Base-by-base conservation (phyloP, 2,113 vertebrate genomes). In the Sander lucioperca region DNA sequence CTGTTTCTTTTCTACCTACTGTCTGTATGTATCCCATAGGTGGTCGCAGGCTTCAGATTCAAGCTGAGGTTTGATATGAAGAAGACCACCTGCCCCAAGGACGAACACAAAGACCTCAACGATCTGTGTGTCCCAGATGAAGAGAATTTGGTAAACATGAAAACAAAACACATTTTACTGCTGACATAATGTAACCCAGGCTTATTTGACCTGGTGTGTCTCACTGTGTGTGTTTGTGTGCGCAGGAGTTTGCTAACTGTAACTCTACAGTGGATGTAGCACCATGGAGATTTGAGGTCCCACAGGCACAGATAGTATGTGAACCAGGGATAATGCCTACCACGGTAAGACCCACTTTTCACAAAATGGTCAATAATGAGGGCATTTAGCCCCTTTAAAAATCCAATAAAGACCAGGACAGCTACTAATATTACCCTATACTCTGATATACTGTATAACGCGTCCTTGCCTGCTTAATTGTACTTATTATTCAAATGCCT, bases 21-120 rank as follows among this genome's bases (percentile, higher is more conserved):
- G 1, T 10, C 15, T 69, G 25, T 33, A 0, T 76, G 45, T 65
- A 0, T 75, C 63, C 64, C 3, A 88, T 45, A 99, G 98, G 96
- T 98, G 74, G 93, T 98, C 21, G 86, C 93, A 67, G 97, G 97
- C 82, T 95, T 94, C 89, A 96, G 95, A 77, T 98, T 94, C 53
- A 2, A 74, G 33, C n/a, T 97, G 50, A 83, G 7, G 25, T 98
- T 97, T 74, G 80, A 94, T 19, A 90, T 98, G 76, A 53, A 63
- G 83, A 96, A 95, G 87, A 98, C 96, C n/a, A 96, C 93, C 50
- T 99, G 98, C 65, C 88, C 95, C 85, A 99, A 96, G 92, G 18
- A 75, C 0, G 74, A 96, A 6, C 95, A 96, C 93, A 82, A 54
- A 5, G 92, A 95, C 3, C 82, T 98, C 74, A 94, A 77, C 63